A percentile compares a stretch with the other conserved stretches of the same genome.
Evolutionary conservation across 2,113 vertebrate species (phyloP).

Genomic region (Misgurnus anguillicaudatus): DNA sequence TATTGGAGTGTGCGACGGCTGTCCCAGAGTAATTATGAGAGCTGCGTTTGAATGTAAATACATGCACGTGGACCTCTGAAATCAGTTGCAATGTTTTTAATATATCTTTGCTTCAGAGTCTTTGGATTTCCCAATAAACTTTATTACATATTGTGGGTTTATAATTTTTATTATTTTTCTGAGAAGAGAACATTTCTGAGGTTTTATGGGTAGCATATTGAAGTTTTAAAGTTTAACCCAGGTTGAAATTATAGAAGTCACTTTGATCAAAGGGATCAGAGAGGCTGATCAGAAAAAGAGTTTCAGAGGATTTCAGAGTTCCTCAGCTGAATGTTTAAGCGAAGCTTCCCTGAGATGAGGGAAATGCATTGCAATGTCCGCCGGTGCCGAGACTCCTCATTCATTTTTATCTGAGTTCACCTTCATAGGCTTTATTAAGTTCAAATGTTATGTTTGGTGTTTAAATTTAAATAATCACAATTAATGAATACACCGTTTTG

Average conservation of each 20-base stretch:
- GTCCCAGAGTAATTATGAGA: constrained; percentile 70
- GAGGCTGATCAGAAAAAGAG: constrained; percentile 28
- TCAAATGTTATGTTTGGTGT: too few relatives aligned
- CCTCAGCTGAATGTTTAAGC: constrained; percentile 28
- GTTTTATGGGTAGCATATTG: constrained; percentile 47
- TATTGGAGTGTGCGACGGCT: constrained; percentile 59
- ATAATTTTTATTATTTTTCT: constrained; percentile 32
- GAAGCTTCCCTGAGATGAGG: constrained; percentile 10
- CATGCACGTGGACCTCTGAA: constrained; percentile 45
- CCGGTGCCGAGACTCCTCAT: not conserved
- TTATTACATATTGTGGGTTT: constrained; percentile 40
- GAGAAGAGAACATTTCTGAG: constrained; percentile 43
- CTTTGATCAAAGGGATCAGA: constrained; percentile 50
- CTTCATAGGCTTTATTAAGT: not conserved
- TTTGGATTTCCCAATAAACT: constrained; percentile 23
- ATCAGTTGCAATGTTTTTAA: constrained; percentile 43
- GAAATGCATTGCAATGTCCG: constrained; percentile 26
- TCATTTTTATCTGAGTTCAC: constrained; percentile 3
- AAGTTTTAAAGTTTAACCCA: constrained; percentile 50
- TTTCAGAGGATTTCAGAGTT: constrained; percentile 45
- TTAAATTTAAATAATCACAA: not conserved
- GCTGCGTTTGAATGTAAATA: constrained; percentile 69
- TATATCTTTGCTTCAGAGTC: constrained; percentile 13
- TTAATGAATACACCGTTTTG: not conserved
- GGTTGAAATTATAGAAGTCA: constrained; percentile 43